Percentiles rank a stretch among this genome's conserved stretches.
Evolutionary conservation across 2,113 vertebrate species (phyloP).

Genomic region (Lathamus discolor): DNA sequence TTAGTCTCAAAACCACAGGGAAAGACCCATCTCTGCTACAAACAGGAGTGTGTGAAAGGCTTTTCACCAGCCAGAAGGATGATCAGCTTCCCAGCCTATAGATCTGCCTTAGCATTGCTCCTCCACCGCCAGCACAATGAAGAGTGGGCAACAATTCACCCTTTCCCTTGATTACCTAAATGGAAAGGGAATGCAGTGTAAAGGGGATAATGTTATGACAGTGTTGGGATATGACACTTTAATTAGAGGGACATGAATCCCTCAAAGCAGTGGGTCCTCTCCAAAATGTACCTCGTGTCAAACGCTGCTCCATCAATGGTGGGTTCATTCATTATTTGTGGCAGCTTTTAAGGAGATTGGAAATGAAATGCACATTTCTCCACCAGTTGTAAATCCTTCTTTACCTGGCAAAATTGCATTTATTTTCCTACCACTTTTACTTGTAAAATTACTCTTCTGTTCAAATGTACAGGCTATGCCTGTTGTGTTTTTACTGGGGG

Average conservation of each 20-base stretch:
- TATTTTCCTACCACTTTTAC: background rate
- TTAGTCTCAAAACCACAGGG: background rate
- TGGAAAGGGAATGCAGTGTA: background rate
- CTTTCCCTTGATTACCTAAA: background rate
- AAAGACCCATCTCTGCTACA: background rate
- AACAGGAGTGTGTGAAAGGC: rapidly evolving
- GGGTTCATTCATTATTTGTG: background rate
- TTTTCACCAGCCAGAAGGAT: background rate
- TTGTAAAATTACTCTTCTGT: background rate
- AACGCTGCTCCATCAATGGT: background rate
- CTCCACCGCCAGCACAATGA: background rate
- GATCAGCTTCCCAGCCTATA: background rate
- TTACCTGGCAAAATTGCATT: background rate
- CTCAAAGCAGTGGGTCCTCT: background rate
- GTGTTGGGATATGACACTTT: background rate
- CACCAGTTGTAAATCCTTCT: background rate
- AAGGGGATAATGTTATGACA: background rate
- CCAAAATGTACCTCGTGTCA: background rate
- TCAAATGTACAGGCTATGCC: background rate
- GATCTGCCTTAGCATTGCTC: background rate
- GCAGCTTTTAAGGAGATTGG: background rate
- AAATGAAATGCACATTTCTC: background rate
- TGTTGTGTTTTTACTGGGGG: background rate
- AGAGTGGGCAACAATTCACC: background rate
- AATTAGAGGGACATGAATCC: background rate